Evolutionary conservation across 1,140 invertebrate genomes (phyloP), one percentile per base, ranked within the genome.

Genomic region (Monomorium pharaonis): DNA sequence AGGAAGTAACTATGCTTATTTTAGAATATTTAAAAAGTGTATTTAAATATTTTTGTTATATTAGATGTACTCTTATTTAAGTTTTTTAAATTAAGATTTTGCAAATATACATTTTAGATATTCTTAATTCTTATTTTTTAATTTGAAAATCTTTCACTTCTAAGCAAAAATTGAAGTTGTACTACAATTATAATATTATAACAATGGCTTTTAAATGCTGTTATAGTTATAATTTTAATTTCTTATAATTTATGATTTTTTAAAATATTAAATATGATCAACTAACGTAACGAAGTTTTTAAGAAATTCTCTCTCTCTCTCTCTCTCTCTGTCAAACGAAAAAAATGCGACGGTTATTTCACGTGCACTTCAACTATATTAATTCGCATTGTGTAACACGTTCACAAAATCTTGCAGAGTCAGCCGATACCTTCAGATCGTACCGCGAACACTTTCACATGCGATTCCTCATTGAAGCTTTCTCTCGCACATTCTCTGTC

Each of bases 371-470:
- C 33, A 16, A 24, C 33, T 42, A 56, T 80, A n/a, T 70, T 80
- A 51, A 80, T 69, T 54, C 47, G 47, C 33, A 67, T 67, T 67
- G 63, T 67, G 47, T 67, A 44, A 47, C 14, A 69, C 77, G 70
- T 70, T 80, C 63, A 70, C 16, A 16, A 80, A 80, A 80, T 80
- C 21, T 21, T 80, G 77, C 77, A 54, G 21, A 69, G 77, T 70
- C 77, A 70, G 63, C 18, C 42, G 24, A 63, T 78, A 78, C 2
- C 33, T 51, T 80, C 30, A 76, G 30, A 75, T 63, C 33, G 51
- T 42, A 74, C 60, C 30, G 49, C 72, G 56, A 58, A 86, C 37
- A 10, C 85, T 84, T 84, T 88, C 85, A 60, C 85, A 56, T 70
- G 27, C 27, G 63, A 72, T 63, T 83, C 54, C 65, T 74, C 72